phyloP scores from a whole-genome alignment of 2,888 invertebrate genomes.

The Strigamia transsilvanica region DNA sequence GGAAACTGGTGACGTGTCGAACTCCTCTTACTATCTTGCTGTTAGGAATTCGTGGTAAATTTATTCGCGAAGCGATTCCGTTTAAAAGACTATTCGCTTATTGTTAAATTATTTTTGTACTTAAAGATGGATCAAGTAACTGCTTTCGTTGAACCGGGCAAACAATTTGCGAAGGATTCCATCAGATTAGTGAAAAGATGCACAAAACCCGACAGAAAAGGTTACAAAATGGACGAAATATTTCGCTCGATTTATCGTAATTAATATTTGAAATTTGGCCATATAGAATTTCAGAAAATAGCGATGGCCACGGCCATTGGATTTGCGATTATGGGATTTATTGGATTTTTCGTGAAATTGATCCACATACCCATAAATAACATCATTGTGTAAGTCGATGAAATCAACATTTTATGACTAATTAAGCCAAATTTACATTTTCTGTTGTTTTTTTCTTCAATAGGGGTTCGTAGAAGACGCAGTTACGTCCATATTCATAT shows the following conservation, averaged over 20 bases:
- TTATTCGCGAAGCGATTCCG: not conserved
- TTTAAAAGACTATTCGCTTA: not conserved
- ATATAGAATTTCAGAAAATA: conserved; percentile 97
- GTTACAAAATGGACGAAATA: conserved; percentile 66
- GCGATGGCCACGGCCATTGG: conserved; percentile 99
- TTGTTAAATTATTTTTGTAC: not conserved
- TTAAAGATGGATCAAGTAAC: conserved; percentile 93
- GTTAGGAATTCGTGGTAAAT: not conserved
- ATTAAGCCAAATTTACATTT: too few species aligned
- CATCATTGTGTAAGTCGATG: conserved; percentile 59
- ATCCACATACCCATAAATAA: conserved; percentile 98
- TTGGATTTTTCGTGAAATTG: conserved; percentile 99
- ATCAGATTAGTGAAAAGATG: conserved; percentile 97
- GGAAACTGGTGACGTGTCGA: not conserved
- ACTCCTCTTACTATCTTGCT: not conserved
- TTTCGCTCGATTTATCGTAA: not conserved
- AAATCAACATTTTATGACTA: not conserved
- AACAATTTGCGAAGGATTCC: conserved; percentile 97
- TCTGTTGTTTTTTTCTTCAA: not conserved
- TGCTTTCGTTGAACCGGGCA: conserved; percentile 92
- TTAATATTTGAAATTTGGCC: not conserved
- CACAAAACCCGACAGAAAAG: conserved; percentile 98
- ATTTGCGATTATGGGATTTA: conserved; percentile 99
- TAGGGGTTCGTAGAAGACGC: not conserved
- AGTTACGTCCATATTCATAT: not conserved